Percentiles rank a stretch among this genome's conserved stretches.
Conservation (phyloP, 2,888 invertebrate species). For the Ctena decussata region DNA sequence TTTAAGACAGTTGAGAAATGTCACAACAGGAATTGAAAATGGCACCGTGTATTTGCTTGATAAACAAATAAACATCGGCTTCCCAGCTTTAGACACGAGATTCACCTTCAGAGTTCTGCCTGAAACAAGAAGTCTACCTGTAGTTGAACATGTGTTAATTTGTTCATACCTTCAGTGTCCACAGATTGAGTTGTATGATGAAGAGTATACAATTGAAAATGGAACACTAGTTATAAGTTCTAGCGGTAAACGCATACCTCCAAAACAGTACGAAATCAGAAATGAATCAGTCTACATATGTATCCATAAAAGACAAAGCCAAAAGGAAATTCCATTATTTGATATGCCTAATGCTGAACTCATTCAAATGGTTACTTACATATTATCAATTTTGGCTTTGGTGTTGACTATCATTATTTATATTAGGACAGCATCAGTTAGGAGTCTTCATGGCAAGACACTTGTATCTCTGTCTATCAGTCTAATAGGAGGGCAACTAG, state of each 20-base stretch:
- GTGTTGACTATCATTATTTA: slow-evolving; percentile 14
- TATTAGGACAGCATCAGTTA: background rate
- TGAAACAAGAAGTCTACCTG: background rate
- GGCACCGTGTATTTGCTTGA: background rate
- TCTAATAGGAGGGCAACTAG: slow-evolving; percentile 10
- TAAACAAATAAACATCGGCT: background rate
- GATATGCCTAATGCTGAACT: background rate
- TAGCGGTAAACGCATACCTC: background rate
- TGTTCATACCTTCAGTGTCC: slow-evolving; percentile 8
- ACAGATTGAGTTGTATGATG: background rate
- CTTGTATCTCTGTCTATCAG: slow-evolving; percentile 17
- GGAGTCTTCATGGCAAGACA: slow-evolving; percentile 24
- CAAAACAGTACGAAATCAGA: background rate
- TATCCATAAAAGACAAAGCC: background rate
- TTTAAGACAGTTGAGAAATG: background rate
- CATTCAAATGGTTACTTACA: background rate
- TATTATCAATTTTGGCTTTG: slow-evolving; percentile 1
- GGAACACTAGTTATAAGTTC: background rate
- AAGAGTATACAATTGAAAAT: slow-evolving; percentile 4
- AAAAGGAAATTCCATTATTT: background rate
- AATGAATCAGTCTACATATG: background rate
- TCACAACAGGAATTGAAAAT: background rate
- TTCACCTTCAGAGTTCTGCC: background rate
- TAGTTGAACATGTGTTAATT: background rate
- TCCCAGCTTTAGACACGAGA: background rate